Conservation (phyloP, 1,140 invertebrate genomes). For the Oryctes rhinoceros region DNA sequence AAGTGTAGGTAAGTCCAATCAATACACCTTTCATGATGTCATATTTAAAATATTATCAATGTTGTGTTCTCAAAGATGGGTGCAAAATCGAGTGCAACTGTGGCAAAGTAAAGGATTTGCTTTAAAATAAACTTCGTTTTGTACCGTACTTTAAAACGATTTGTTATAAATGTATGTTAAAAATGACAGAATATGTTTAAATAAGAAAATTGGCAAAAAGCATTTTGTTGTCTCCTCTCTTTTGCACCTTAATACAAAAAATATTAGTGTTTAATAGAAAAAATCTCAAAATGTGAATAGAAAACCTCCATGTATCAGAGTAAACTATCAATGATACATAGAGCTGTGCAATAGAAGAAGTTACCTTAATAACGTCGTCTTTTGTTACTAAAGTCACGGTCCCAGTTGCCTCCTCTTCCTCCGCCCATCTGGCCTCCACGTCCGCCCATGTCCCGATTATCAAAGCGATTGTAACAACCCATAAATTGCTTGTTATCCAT, state of each 20-base stretch:
- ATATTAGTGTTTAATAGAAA: neutral
- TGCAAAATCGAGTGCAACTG: neutral
- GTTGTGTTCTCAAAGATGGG: neutral
- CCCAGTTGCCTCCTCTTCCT: slow-evolving; percentile 54
- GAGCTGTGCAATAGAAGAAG: slow-evolving; percentile 4
- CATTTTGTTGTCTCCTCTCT: neutral
- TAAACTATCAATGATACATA: slow-evolving; percentile 5
- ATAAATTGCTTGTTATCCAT: slow-evolving; percentile 51
- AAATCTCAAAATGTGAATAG: neutral
- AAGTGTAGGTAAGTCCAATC: neutral
- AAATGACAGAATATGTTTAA: neutral
- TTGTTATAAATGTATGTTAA: neutral
- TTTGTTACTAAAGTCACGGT: slow-evolving; percentile 44
- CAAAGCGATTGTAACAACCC: slow-evolving; percentile 49
- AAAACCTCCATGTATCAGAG: neutral
- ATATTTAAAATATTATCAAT: neutral
- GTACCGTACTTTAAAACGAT: neutral
- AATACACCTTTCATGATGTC: neutral
- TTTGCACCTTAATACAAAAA: neutral
- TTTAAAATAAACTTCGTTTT: neutral
- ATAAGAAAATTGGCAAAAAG: neutral
- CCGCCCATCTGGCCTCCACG: slow-evolving; percentile 47
- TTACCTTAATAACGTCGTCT: slow-evolving; percentile 43
- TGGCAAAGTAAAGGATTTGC: neutral
- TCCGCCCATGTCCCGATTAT: slow-evolving; percentile 86